These are phyloP conservation scores for Aphidoletes aphidimyza DNA, from an alignment of 2,888 invertebrate genomes.

Conservation along the genomic window DNA sequence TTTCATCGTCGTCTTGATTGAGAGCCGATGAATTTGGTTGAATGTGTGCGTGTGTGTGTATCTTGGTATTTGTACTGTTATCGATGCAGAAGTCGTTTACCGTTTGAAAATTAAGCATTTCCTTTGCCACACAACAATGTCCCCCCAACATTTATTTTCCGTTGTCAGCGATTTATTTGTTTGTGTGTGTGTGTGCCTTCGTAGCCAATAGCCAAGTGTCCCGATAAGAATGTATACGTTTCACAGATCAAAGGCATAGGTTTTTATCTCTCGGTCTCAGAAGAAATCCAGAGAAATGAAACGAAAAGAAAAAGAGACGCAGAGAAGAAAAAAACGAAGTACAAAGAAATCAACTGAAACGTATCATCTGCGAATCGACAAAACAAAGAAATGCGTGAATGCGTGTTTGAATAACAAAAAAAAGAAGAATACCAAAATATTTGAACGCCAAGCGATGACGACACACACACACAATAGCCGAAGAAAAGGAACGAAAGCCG, in stretches of 20 bases:
- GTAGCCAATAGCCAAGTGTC: conserved; percentile 44
- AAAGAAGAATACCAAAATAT: conserved; percentile 48
- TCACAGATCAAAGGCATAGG: conserved; percentile 30
- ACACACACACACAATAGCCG: too few species aligned
- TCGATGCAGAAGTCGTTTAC: conserved; percentile 31
- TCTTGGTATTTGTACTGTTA: not conserved
- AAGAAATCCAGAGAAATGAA: not conserved
- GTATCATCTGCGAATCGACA: conserved; percentile 48
- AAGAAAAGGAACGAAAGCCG: conserved; percentile 26
- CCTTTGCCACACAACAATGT: conserved; percentile 18
- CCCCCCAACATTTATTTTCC: conserved; percentile 9
- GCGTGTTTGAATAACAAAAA: conserved; percentile 47
- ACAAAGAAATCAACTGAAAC: conserved; percentile 1
- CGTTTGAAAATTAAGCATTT: conserved; percentile 49
- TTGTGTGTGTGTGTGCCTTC: not conserved
- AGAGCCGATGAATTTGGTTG: not conserved
- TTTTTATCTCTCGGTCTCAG: conserved; percentile 11
- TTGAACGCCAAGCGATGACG: not conserved
- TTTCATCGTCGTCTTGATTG: not conserved
- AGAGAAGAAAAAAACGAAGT: not conserved
- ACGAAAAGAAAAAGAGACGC: not conserved
- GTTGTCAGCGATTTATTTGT: conserved; percentile 31
- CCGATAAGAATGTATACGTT: conserved; percentile 43
- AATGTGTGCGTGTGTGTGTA: not conserved
- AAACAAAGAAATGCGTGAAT: conserved; percentile 46